Conservation (phyloP, 2,888 invertebrate genomes). For the Lumbricus terrestris region DNA sequence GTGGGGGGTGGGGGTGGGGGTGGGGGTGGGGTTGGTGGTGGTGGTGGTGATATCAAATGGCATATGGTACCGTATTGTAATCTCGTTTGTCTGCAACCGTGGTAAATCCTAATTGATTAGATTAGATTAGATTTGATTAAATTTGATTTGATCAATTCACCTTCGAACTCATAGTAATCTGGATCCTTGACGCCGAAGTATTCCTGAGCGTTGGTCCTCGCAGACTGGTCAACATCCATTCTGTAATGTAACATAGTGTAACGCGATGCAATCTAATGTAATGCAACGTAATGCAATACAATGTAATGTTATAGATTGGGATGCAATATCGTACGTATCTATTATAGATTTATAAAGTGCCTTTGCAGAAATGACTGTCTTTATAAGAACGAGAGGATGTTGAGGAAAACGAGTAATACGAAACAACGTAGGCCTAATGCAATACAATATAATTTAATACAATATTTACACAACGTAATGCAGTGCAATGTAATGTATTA, state of each 20-base stretch:
- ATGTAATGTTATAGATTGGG: background rate
- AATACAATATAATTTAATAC: background rate
- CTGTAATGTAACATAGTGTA: slow-evolving; percentile 37
- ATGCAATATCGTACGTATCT: background rate
- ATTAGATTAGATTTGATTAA: no score
- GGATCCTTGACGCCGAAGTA: slow-evolving; percentile 56
- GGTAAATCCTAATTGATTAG: no score
- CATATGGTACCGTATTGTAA: no score
- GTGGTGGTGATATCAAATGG: no score
- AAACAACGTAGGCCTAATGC: background rate
- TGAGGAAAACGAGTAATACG: no score
- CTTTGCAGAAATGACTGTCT: no score
- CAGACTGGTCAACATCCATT: slow-evolving; percentile 58
- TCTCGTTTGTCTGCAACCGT: no score
- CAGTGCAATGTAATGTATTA: background rate
- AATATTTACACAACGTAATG: background rate
- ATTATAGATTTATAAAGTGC: no score
- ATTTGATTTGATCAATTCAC: no score
- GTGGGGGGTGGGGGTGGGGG: no score
- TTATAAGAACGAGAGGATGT: no score
- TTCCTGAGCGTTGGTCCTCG: slow-evolving; percentile 53
- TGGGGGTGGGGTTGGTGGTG: no score
- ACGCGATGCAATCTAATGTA: background rate
- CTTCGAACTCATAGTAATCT: slow-evolving; percentile 63
- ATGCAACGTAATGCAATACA: background rate